Evolutionary conservation across 2,113 vertebrate species (phyloP), one percentile per base, ranked within the genome.

Genomic region (Eptesicus fuscus): DNA sequence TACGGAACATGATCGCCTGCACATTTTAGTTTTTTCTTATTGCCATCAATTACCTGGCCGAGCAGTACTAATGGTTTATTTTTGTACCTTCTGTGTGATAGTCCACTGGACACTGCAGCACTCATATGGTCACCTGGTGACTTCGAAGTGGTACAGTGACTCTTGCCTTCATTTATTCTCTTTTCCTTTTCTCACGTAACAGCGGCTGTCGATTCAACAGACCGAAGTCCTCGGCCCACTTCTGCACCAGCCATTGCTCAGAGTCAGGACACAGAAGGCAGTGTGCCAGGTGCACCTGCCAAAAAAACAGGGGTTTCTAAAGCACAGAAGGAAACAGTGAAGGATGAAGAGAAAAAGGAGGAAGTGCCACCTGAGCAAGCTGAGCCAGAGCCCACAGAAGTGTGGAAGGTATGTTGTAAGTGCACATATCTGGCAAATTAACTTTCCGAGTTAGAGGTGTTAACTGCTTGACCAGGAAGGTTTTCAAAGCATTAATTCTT

Each of bases 211-310:
- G 98, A 99, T 44, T 99, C 99, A 51, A 99, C 99, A 0, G 99
- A 99, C 96, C 98, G 98, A 97, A 99, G 99, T 53, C 98, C 98
- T 11, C 99, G 99, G 70, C 99, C 99, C 9, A 99, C 99, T 93
- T 99, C 99, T 13, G 99, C 99, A 28, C 99, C 99, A 0, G 98
- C 99, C 95, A 99, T 99, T 94, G 98, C 99, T 56, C 99, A 99
- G 5, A 98, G 98, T 93, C 99, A 99, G 61, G 96, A 98, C 0
- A 97, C 98, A 18, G 99, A 99, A 63, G 97, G 97, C 0, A 83
- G 78, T 22, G 96, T 97, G 0, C 98, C 98, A 6, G 98, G 97
- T 0, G 96, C 98, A 53, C 93, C 98, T 0, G 83, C 22, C 0
- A 7, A 49, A 63, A 98, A 97, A 94, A 1, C 93, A 11, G 7